Percentiles rank a stretch among this genome's conserved stretches.
Conservation (phyloP, 2,797 vertebrate species). For the Sebastes hopkinsi region DNA sequence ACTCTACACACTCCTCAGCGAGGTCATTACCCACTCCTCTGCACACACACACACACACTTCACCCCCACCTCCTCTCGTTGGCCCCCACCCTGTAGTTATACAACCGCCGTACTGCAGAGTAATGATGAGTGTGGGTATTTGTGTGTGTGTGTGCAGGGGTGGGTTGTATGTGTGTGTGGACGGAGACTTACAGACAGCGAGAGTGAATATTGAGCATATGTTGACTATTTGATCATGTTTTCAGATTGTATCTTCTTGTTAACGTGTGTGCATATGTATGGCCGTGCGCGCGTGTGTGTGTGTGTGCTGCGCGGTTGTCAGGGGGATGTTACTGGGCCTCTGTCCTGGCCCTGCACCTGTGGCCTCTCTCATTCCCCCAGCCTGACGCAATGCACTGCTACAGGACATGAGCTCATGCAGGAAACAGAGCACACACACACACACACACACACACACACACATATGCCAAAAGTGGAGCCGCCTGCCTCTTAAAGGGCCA, state of each 20-base stretch:
- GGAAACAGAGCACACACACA: constrained; percentile 80
- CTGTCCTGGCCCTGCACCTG: constrained; percentile 87
- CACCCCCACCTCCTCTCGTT: constrained; percentile 19
- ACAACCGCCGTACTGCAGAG: constrained; percentile 58
- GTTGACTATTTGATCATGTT: constrained; percentile 36
- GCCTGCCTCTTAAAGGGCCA: constrained; percentile 85
- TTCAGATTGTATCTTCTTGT: constrained; percentile 18
- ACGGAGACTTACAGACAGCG: constrained; percentile 29
- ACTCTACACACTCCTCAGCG: constrained; percentile 36
- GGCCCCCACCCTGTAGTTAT: constrained; percentile 68
- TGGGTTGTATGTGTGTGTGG: constrained; percentile 1
- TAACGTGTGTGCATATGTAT: neutral
- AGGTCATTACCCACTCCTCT: constrained; percentile 58
- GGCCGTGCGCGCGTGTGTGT: neutral
- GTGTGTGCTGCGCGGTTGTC: constrained; percentile 51
- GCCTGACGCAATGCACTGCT: constrained; percentile 88
- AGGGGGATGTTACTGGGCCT: constrained; percentile 75
- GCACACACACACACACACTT: constrained; percentile 33
- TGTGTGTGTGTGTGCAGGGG: neutral
- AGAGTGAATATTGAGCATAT: constrained; percentile 50
- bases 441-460: constrained; percentile 53
- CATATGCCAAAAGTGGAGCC: constrained; percentile 79
- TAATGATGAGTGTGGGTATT: constrained; percentile 50
- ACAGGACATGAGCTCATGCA: constrained; percentile 92
- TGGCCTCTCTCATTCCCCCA: constrained; percentile 86